These are phyloP conservation scores for Tetraneura akinire DNA, from an alignment of 1,140 invertebrate genomes.

Conservation along the genomic window DNA sequence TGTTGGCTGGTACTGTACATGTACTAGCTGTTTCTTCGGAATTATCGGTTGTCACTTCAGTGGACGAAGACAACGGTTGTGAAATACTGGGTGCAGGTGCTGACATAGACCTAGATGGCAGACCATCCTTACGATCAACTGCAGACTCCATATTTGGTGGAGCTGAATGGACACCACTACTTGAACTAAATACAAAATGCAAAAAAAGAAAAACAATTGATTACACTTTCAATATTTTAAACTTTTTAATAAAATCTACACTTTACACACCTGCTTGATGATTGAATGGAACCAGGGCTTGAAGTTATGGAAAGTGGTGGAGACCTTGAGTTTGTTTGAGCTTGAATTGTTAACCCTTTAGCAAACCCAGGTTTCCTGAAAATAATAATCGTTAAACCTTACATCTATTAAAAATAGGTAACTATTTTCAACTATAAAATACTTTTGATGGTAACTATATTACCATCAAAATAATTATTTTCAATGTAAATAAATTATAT, in stretches of 20 bases:
- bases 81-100: constrained; percentile 34
- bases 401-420: too few relatives aligned
- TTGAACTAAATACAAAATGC: too few relatives aligned
- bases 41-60: constrained; percentile 42
- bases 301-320: constrained; percentile 43
- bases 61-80: constrained; percentile 30
- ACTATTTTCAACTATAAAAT: too few relatives aligned
- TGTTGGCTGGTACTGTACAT: constrained; percentile 43
- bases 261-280: constrained; percentile 22
- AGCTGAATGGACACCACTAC: constrained; percentile 41
- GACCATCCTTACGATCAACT: constrained; percentile 20
- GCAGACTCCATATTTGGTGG: constrained; percentile 38
- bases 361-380: constrained; percentile 39
- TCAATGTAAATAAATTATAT: too few relatives aligned
- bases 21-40: constrained; percentile 48
- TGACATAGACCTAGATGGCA: constrained; percentile 23
- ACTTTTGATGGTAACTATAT: too few relatives aligned
- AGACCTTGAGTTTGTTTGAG: constrained; percentile 46
- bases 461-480: too few relatives aligned
- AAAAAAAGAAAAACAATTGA: not conserved
- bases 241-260: not conserved
- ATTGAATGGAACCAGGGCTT: constrained; percentile 40
- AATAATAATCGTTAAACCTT: not conserved
- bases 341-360: constrained; percentile 40
- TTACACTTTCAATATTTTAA: not conserved